Evolutionary conservation across 53 echinoderm and acorn worm genomes (phyloP).

Genomic region (Mesocentrotus franciscanus): DNA sequence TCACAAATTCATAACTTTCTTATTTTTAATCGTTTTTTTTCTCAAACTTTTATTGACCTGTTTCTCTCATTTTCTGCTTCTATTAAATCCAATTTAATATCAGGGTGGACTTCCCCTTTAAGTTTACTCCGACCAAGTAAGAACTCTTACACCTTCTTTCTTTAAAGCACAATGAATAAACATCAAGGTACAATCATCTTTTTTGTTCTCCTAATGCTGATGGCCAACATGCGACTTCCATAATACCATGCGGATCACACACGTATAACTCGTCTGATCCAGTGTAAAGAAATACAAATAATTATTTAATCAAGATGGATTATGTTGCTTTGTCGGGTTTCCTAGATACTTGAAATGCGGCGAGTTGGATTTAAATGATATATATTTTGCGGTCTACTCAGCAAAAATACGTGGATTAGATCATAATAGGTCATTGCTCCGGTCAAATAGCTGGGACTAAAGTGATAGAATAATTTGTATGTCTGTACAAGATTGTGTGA

Average conservation of each 20-base stretch:
- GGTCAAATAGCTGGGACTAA: not conserved
- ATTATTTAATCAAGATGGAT: not conserved
- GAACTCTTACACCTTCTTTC: too few species aligned
- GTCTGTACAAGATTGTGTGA: too few species aligned
- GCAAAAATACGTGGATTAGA: not conserved
- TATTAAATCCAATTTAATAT: too few species aligned
- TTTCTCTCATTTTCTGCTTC: too few species aligned
- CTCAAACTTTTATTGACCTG: too few species aligned
- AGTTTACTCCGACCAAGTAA: too few species aligned
- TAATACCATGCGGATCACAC: not conserved
- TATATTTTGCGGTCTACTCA: not conserved
- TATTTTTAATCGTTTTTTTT: too few species aligned
- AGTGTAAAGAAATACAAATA: not conserved
- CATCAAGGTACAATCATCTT: not conserved
- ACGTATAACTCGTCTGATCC: not conserved
- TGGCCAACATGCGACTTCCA: not conserved
- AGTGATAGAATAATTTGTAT: not conserved
- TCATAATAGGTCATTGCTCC: not conserved
- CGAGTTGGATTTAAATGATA: not conserved
- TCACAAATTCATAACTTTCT: too few species aligned
- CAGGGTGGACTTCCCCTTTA: too few species aligned
- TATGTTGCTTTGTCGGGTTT: conserved; percentile 8
- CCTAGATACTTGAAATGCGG: conserved; percentile 27
- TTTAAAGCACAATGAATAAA: too few species aligned
- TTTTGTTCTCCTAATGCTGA: not conserved